Evolutionary conservation across 2,113 vertebrate species (phyloP).

Genomic region (Monopterus albus): DNA sequence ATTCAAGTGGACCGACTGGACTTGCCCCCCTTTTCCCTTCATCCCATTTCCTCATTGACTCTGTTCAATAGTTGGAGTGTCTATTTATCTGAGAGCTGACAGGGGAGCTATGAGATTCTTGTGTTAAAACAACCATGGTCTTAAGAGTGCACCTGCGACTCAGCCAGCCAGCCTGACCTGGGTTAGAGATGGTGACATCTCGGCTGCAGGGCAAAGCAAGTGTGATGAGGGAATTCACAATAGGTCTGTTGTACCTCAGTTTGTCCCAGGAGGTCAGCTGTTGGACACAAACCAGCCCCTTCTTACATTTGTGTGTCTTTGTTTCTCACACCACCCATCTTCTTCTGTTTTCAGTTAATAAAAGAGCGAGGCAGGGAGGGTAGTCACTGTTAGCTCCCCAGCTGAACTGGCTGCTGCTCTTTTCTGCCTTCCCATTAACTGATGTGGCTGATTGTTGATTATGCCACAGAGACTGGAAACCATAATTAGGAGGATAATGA

Average conservation of each 20-base stretch:
- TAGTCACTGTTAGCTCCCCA: slow-evolving; percentile 34
- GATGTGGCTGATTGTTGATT: slow-evolving; percentile 80
- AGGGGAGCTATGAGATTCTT: slow-evolving; percentile 47
- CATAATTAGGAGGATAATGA: slow-evolving; percentile 80
- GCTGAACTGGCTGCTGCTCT: slow-evolving; percentile 56
- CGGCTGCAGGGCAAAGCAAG: slow-evolving; percentile 42
- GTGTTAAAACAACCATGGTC: slow-evolving; percentile 51
- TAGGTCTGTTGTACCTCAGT: slow-evolving; percentile 42
- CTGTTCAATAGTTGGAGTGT: slow-evolving; percentile 47
- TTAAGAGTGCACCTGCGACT: slow-evolving; percentile 31
- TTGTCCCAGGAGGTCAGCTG: slow-evolving; percentile 57
- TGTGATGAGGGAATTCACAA: slow-evolving; percentile 35
- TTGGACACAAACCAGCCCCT: slow-evolving; percentile 27
- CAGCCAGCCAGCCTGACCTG: slow-evolving; percentile 21
- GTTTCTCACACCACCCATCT: background rate
- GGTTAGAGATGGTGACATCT: slow-evolving; percentile 39
- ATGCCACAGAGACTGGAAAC: slow-evolving; percentile 69
- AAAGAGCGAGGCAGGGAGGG: slow-evolving; percentile 2
- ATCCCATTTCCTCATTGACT: slow-evolving; percentile 62
- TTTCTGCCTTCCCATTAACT: slow-evolving; percentile 68
- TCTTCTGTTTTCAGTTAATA: background rate
- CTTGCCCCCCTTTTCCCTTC: slow-evolving; percentile 58
- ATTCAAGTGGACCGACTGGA: slow-evolving; percentile 60
- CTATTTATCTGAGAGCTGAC: slow-evolving; percentile 55
- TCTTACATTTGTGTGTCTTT: background rate